phyloP scores from a whole-genome alignment of 1,140 invertebrate genomes.

The Drosophila burlai region DNA sequence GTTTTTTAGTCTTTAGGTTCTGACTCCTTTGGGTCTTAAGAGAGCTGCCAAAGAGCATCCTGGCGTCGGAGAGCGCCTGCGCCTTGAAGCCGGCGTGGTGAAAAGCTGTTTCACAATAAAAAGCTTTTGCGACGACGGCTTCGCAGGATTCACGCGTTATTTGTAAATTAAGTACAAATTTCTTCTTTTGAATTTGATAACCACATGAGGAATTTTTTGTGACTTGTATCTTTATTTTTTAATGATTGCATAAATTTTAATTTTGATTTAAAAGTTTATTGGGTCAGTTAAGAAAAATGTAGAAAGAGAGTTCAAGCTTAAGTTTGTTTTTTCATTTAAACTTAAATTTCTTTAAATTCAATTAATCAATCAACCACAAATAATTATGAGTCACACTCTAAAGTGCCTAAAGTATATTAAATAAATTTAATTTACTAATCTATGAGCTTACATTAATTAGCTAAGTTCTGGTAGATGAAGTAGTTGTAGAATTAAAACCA shows the following conservation, averaged over 20 bases:
- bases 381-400: too few species aligned
- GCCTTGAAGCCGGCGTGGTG: slow-evolving; percentile 33
- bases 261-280: background rate
- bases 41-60: slow-evolving; percentile 22
- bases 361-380: background rate
- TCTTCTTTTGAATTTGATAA: slow-evolving; percentile 22
- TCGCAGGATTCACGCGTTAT: slow-evolving; percentile 51
- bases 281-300: background rate
- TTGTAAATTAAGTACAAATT: slow-evolving; percentile 71
- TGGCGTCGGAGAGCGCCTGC: slow-evolving; percentile 38
- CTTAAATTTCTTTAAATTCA: background rate
- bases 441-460: background rate
- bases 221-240: too few species aligned
- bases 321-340: too few species aligned
- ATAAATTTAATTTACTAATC: background rate
- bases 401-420: background rate
- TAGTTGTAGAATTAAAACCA: background rate
- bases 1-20: slow-evolving; percentile 10
- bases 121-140: slow-evolving; percentile 9
- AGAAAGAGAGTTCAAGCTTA: too few species aligned
- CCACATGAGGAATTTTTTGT: background rate
- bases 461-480: background rate
- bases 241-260: too few species aligned
- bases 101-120: slow-evolving; percentile 19
- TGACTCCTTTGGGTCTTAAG: slow-evolving; percentile 1